Conservation (phyloP, 2,113 vertebrate genomes). For the Chamaea fasciata region DNA sequence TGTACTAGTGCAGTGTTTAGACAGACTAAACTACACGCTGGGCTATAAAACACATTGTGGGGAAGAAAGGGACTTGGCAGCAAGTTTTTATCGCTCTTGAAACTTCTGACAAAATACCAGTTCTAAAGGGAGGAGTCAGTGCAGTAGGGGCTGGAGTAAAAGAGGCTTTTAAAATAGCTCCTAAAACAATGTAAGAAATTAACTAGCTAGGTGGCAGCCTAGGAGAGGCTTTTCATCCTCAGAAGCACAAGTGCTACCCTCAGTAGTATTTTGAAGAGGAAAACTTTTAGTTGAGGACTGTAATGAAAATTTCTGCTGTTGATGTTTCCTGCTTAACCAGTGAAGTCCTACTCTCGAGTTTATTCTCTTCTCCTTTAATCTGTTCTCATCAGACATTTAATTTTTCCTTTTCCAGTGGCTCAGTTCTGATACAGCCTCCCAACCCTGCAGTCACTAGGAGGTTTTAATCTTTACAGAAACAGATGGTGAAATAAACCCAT, state of each 20-base stretch:
- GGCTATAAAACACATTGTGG: conserved; percentile 66
- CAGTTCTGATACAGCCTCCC: neutral
- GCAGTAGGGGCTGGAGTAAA: neutral
- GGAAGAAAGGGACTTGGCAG: conserved; percentile 67
- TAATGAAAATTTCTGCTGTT: neutral
- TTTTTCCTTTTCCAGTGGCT: neutral
- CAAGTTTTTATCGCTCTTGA: conserved; percentile 49
- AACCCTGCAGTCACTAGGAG: neutral
- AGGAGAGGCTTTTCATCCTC: conserved; percentile 17
- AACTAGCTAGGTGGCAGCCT: conserved; percentile 53
- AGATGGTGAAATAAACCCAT: neutral
- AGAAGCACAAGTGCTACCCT: neutral
- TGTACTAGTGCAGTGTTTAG: conserved; percentile 66
- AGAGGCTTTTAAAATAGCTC: conserved; percentile 25
- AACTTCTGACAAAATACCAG: conserved; percentile 58
- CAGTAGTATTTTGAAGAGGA: neutral
- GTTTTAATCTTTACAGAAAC: conserved; percentile 30
- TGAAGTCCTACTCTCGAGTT: neutral
- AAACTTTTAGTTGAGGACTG: neutral
- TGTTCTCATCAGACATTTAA: neutral
- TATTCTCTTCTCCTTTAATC: neutral
- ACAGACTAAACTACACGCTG: conserved; percentile 66
- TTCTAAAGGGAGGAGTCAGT: conserved; percentile 41
- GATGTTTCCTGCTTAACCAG: neutral
- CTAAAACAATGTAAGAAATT: conserved; percentile 15